phyloP scores from a whole-genome alignment of 2,113 vertebrate species.

The Ifrita kowaldi region DNA sequence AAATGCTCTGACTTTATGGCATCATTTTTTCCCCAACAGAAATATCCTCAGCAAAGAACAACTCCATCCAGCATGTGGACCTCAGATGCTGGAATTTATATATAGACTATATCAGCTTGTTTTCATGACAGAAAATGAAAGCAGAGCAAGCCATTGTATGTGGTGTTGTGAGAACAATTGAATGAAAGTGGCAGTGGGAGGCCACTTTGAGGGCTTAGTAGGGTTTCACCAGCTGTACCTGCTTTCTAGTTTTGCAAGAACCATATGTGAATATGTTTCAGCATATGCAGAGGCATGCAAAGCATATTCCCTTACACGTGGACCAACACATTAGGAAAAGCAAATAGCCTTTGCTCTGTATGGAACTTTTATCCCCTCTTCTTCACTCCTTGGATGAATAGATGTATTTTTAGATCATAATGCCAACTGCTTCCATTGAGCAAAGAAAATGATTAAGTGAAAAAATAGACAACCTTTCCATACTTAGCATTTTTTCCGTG shows the following conservation, averaged over 20 bases:
- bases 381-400: neutral
- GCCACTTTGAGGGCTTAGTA: neutral
- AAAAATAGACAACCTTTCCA: neutral
- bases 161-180: neutral
- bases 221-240: neutral
- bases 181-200: neutral
- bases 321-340: neutral
- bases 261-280: neutral
- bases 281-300: neutral
- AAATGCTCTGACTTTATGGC: neutral
- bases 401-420: neutral
- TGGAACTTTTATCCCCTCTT: neutral
- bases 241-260: neutral
- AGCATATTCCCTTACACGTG: neutral
- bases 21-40: neutral
- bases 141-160: neutral
- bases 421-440: accelerated
- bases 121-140: neutral
- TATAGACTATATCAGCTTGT: neutral
- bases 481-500: neutral
- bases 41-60: neutral
- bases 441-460: neutral
- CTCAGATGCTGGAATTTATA: constrained; percentile 5
- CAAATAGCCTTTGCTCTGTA: neutral
- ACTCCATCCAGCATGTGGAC: neutral